These are phyloP conservation scores for Theretra japonica DNA, from an alignment of 2,888 invertebrate genomes.

Conservation along the genomic window DNA sequence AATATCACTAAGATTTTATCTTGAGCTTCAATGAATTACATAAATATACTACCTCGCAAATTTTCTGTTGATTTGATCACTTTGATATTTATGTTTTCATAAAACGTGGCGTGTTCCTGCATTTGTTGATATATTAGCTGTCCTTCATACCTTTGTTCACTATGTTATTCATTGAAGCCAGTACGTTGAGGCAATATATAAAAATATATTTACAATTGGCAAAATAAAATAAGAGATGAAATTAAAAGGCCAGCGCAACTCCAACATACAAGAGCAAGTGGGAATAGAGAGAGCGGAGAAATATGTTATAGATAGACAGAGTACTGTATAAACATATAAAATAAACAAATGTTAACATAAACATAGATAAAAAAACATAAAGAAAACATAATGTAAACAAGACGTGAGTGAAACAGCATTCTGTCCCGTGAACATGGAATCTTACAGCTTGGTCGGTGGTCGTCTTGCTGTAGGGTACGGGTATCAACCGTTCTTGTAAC, in stretches of 20 bases:
- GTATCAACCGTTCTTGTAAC: conserved; percentile 99
- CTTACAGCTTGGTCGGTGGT: conserved; percentile 99
- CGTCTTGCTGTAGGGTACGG: conserved; percentile 99
- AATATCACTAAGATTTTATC: conserved; percentile 45
- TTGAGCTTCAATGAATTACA: background rate
- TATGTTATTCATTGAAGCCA: background rate
- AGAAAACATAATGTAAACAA: conserved; percentile 64
- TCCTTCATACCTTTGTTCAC: too few relatives aligned
- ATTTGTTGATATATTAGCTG: background rate
- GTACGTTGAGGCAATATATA: background rate
- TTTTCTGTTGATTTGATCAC: background rate
- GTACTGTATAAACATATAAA: conserved; percentile 75
- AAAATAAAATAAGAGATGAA: conserved; percentile 47
- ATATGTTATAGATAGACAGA: conserved; percentile 69
- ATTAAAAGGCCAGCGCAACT: conserved; percentile 66
- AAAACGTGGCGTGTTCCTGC: background rate
- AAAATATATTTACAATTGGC: background rate
- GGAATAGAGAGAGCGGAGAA: conserved; percentile 49
- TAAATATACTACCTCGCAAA: too few relatives aligned
- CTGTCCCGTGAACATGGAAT: conserved; percentile 65
- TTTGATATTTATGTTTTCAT: background rate
- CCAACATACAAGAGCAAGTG: conserved; percentile 62
- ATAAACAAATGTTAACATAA: conserved; percentile 56
- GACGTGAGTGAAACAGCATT: conserved; percentile 74
- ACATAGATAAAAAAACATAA: conserved; percentile 59